Evolutionary conservation across 35 echinoderm and acorn worm species (phyloP), one percentile per base, ranked within the genome.

Genomic region (Heliocidaris erythrogramma): DNA sequence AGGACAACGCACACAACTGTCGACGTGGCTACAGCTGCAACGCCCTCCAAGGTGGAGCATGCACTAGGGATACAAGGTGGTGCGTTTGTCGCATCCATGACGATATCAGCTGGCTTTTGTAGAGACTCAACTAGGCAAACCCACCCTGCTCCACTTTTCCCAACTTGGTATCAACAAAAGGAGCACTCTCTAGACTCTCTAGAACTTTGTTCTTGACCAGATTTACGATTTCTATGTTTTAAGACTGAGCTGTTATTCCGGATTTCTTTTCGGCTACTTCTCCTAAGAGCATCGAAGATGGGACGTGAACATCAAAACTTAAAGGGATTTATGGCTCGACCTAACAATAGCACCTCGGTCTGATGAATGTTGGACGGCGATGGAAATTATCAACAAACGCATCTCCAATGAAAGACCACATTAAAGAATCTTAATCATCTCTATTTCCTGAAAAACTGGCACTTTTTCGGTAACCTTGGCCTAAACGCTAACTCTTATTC

Each of bases 51-150:
- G 87, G 87, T 47, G 87, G 87, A 47, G 12, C 31, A 4, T 89
- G 87, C 47, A 32, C 2, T 14, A 32, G 31, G 87, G 24, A 16
- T 30, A 47, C 87, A 9, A 89, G 47, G 16, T 89, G 47, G 31
- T 89, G 87, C 87, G 47, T 32, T 0, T 89, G 87, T 27, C 31
- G 31, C 87, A 32, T 47, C 24, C 87, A 89, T 89, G 87, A 89
- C 32, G 87, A 89, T 24, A 89, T 89, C 87, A 89, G 87, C 32
- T 89, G 87, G 87, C 87, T 89, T 5, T 48, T 89, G 87, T 89
- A 89, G 47, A 48, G 87, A 89, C 65, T n/a, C 27, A 78, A 3
- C 17, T 78, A 78, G 21, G n/a, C 65, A n/a, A 27, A 78, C 27
- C 65, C 65, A 78, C 65, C 65, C 35, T 21, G 65, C 21, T n/a